Conservation (phyloP, 2,797 vertebrate species). For the Gobionotothen gibberifrons region DNA sequence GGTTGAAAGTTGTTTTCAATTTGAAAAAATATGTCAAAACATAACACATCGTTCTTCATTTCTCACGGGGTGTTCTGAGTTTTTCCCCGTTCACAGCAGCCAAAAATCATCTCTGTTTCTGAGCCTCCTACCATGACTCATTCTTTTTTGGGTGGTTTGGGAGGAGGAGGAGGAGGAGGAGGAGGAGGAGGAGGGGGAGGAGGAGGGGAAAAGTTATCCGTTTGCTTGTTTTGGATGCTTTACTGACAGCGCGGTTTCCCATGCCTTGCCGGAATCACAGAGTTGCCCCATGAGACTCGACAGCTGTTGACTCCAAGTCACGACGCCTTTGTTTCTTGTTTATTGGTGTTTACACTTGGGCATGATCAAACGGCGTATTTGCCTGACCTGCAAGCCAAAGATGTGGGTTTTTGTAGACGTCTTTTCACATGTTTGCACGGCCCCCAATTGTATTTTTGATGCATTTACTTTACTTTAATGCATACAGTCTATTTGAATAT, state of each 20-base stretch:
- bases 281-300: constrained; percentile 51
- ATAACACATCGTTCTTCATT: constrained; percentile 31
- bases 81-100: constrained; percentile 38
- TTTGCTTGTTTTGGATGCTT: constrained; percentile 64
- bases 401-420: constrained; percentile 37
- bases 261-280: constrained; percentile 44
- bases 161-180: constrained; percentile 10
- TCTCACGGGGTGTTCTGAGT: constrained; percentile 32
- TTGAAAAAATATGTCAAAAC: constrained; percentile 26
- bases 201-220: background rate
- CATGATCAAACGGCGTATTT: constrained; percentile 9
- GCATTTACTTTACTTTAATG: constrained; percentile 13
- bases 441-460: background rate
- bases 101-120: constrained; percentile 53
- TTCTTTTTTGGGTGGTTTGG: constrained; percentile 24
- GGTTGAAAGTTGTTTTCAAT: constrained; percentile 19
- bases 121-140: constrained; percentile 61
- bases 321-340: constrained; percentile 37
- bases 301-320: constrained; percentile 63
- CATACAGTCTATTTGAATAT: background rate
- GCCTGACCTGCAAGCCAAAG: constrained; percentile 17
- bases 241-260: constrained; percentile 66
- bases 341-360: constrained; percentile 45
- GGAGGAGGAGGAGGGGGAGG: constrained; percentile 20
- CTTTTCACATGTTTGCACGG: background rate